Evolutionary conservation across 2,888 invertebrate genomes (phyloP), one percentile per base, ranked within the genome.

Genomic region (Athalia circularis): DNA sequence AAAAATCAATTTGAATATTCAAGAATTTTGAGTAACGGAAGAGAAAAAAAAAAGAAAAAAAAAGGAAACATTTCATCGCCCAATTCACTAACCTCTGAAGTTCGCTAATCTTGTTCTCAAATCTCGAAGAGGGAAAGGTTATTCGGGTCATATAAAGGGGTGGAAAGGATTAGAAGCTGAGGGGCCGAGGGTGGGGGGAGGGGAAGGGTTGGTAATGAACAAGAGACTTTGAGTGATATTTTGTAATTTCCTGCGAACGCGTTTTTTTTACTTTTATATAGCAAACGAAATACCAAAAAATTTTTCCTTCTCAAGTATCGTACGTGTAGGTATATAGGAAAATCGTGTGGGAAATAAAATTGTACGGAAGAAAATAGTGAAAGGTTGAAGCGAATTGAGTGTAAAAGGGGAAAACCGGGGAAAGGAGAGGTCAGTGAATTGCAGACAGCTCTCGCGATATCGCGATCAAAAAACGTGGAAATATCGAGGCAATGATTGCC

Each of bases 191-290:
- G n/a, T n/a, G n/a, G 4, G 11, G 5, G 65, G 9, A 11, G 50
- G 15, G 50, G 50, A 29, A 52, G 50, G 8, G 50, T 7, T 13
- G 11, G 29, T 52, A 67, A 68, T 29, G 54, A 43, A 68, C 52
- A 52, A 68, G 9, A 54, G 52, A 68, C 52, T 68, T 68, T 68
- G 68, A 68, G 43, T 68, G 68, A 72, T 72, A 72, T 72, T 72
- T 9, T 1, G 68, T 54, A 54, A 68, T 68, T 68, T 59, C 59
- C 72, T 48, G 15, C 5, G n/a, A 11, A 13, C 59, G 29, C 29
- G 29, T 29, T 29, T 29, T 29, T 29, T 29, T 29, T 29, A 29
- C 29, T 29, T 29, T 29, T 2, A 29, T 29, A n/a, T n/a, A 29
- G 1, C 29, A 29, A 29, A 29, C 29, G 29, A 29, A 29, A 29